These are phyloP conservation scores for Hypomecis punctinalis DNA, from an alignment of 2,888 invertebrate genomes.

Conservation along the genomic window DNA sequence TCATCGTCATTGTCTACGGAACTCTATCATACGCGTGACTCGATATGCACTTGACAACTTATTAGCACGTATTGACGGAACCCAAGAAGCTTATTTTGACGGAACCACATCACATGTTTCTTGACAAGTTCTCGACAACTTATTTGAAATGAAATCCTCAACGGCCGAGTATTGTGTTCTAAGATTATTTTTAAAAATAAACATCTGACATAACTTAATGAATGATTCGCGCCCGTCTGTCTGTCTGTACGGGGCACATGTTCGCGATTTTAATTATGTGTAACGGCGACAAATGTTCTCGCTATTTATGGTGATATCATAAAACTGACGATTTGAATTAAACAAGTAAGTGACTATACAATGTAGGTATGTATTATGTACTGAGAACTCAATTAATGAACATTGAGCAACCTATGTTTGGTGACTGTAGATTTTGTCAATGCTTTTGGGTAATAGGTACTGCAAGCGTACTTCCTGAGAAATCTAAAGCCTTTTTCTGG, in stretches of 20 bases:
- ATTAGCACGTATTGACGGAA: too few relatives aligned
- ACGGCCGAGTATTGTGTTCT: slow-evolving; percentile 1
- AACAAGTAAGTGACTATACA: slow-evolving; percentile 3
- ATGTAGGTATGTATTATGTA: neutral
- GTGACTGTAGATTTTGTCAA: neutral
- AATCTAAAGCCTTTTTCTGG: too few relatives aligned
- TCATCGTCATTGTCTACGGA: too few relatives aligned
- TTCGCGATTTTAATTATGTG: slow-evolving; percentile 55
- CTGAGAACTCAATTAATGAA: slow-evolving; percentile 5
- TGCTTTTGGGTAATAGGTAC: too few relatives aligned
- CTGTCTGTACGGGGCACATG: slow-evolving; percentile 59
- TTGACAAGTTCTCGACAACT: too few relatives aligned
- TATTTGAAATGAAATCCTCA: slow-evolving; percentile 7
- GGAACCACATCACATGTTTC: too few relatives aligned
- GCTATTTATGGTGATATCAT: slow-evolving; percentile 37
- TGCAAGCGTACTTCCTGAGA: too few relatives aligned
- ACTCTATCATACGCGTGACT: too few relatives aligned
- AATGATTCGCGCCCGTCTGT: slow-evolving; percentile 58
- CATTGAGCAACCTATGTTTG: neutral
- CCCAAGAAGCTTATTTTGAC: too few relatives aligned
- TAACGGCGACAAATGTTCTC: slow-evolving; percentile 55
- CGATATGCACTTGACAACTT: too few relatives aligned
- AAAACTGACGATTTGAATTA: slow-evolving; percentile 19
- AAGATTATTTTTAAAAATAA: slow-evolving; percentile 28
- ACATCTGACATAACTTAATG: slow-evolving; percentile 42